phyloP scores from a whole-genome alignment of 2,113 vertebrate genomes.

The Macquaria ambigua region DNA sequence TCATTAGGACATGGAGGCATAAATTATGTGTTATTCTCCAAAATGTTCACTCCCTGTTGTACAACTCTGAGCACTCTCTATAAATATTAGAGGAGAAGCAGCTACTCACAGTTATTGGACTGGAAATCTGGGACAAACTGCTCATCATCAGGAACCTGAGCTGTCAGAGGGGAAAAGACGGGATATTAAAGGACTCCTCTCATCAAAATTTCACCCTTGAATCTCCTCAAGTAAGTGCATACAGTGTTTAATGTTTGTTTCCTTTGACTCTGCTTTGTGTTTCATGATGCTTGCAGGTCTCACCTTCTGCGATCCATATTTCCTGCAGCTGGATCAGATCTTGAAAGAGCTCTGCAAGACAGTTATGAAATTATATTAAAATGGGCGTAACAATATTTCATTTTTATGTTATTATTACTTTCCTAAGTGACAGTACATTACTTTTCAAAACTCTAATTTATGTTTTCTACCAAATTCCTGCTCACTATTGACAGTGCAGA shows the following conservation, averaged over 20 bases:
- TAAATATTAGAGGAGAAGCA: conserved; percentile 53
- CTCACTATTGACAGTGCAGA: no score
- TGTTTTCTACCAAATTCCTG: no score
- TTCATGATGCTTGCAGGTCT: conserved; percentile 8
- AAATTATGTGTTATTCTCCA: not conserved
- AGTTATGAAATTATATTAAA: not conserved
- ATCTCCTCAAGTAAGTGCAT: not conserved
- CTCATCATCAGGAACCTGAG: conserved; percentile 97
- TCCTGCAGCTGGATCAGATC: conserved; percentile 97
- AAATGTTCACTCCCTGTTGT: no score
- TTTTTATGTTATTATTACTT: no score
- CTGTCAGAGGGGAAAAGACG: conserved; percentile 51
- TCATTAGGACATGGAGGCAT: not conserved
- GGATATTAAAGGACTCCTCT: not conserved
- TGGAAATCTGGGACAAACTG: conserved; percentile 99
- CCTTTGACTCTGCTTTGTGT: not conserved
- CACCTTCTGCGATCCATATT: conserved; percentile 96
- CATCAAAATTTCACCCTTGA: not conserved
- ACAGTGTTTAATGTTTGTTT: not conserved
- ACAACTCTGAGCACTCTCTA: not conserved
- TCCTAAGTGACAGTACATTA: not conserved
- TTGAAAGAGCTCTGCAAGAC: conserved; percentile 92
- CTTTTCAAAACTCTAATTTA: no score
- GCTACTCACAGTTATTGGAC: conserved; percentile 94
- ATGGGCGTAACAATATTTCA: not conserved